phyloP scores from a whole-genome alignment of 2,797 vertebrate species.

The Sphenopsis melanotis region DNA sequence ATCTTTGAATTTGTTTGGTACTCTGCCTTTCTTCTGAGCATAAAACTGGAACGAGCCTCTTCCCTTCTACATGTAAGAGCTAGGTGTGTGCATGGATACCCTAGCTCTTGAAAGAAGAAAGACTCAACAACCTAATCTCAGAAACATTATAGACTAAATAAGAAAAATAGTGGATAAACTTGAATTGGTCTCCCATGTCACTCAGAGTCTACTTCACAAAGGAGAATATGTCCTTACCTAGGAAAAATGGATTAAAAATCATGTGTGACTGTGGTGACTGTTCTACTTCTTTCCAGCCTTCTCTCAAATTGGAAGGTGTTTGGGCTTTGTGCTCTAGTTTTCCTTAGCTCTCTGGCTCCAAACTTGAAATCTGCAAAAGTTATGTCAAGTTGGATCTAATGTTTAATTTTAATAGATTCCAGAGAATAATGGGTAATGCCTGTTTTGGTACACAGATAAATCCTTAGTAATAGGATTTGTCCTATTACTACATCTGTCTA shows the following conservation, averaged over 20 bases:
- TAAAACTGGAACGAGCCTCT: not conserved
- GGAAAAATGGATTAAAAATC: not conserved
- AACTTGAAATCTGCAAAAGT: not conserved
- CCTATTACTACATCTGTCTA: not conserved
- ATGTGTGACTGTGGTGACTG: not conserved
- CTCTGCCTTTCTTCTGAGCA: not conserved
- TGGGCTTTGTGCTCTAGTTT: not conserved
- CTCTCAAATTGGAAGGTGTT: not conserved
- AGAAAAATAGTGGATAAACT: not conserved
- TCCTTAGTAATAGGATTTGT: not conserved
- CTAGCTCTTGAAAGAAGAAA: not conserved
- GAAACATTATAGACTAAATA: not conserved
- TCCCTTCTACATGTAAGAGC: not conserved
- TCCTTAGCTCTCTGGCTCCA: not conserved
- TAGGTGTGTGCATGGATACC: not conserved
- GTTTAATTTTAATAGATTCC: not conserved
- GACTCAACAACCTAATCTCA: not conserved
- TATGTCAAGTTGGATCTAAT: not conserved
- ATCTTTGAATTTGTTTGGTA: not conserved
- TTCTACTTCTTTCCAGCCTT: not conserved
- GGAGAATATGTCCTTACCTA: not conserved
- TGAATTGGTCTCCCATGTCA: not conserved
- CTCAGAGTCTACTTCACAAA: not conserved
- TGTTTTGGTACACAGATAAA: conserved; percentile 3
- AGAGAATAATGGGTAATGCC: not conserved